Evolutionary conservation across 2,113 vertebrate genomes (phyloP).

Genomic region (Talpa occidentalis): DNA sequence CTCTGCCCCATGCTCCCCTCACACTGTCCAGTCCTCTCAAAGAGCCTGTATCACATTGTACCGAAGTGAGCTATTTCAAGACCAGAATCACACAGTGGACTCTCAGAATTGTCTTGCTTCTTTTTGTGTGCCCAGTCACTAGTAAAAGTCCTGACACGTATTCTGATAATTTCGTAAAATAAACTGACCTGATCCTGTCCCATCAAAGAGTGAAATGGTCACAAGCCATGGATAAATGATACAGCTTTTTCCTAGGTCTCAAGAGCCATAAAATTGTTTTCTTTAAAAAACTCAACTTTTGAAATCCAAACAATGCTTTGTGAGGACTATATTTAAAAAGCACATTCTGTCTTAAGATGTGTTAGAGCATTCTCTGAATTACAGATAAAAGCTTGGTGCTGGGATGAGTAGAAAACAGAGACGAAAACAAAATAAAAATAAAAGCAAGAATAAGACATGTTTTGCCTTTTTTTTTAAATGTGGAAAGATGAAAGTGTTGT

Average conservation of each 20-base stretch:
- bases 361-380: not conserved
- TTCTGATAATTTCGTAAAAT: not conserved
- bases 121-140: not conserved
- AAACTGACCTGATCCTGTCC: not conserved
- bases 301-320: conserved; percentile 27
- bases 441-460: not conserved
- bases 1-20: not conserved
- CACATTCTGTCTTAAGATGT: not conserved
- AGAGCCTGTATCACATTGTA: not conserved
- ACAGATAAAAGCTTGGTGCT: not conserved
- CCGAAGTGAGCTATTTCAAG: not conserved
- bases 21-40: not conserved
- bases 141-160: not conserved
- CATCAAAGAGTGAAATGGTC: not conserved
- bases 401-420: not conserved
- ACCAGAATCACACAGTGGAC: not conserved
- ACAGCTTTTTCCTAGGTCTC: not conserved
- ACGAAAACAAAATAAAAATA: not conserved
- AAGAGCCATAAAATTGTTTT: not conserved
- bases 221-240: not conserved
- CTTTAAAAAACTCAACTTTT: conserved; percentile 36
- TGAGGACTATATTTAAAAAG: conserved; percentile 1
- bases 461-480: not conserved
- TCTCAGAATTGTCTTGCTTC: accelerated
- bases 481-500: not conserved